Evolutionary conservation across 2,113 vertebrate genomes (phyloP), one percentile per base, ranked within the genome.

Genomic region (Tragelaphus buxtoni): DNA sequence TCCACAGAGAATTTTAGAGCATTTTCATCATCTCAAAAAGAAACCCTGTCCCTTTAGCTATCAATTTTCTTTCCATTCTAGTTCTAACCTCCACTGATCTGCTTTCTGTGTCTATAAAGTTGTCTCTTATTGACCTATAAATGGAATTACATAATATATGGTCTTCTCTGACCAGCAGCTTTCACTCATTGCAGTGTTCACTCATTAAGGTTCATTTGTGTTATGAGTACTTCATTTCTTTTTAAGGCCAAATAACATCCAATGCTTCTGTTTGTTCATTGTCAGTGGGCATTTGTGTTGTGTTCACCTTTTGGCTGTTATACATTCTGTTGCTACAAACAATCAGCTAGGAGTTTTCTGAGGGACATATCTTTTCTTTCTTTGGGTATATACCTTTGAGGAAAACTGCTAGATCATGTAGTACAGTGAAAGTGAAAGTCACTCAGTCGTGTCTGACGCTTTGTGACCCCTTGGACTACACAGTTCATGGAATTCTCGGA

Each of bases 371-470:
- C 0, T 53, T 82, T 74, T 16, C 13, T n/a, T n/a, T n/a, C n/a
- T n/a, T n/a, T n/a, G n/a, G n/a, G n/a, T n/a, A n/a, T n/a, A n/a
- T 53, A 42, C 20, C 61, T 51, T 53, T 24, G 42, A 58, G n/a
- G 47, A 24, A 69, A 74, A 32, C 17, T 76, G 18, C 14, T 49
- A 55, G 32, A 16, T 56, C 7, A 9, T 42, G 24, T 22, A 14
- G 56, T n/a, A 69, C 20, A 22, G 17, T 35, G n/a, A 69, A 69
- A 69, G 65, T 35, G 65, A 69, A 69, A 69, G n/a, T 39, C n/a
- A n/a, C n/a, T n/a, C n/a, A 22, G 0, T 39, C 0, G 9, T 69
- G 65, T 69, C 18, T 69, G 65, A 39, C n/a, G 11, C 65, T 69
- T 39, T 69, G 65, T 39, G n/a, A 69, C 18, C 63, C 63, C 63